Base-by-base conservation (phyloP, 2,797 vertebrate species). In the Rhinogobio ventralis region DNA sequence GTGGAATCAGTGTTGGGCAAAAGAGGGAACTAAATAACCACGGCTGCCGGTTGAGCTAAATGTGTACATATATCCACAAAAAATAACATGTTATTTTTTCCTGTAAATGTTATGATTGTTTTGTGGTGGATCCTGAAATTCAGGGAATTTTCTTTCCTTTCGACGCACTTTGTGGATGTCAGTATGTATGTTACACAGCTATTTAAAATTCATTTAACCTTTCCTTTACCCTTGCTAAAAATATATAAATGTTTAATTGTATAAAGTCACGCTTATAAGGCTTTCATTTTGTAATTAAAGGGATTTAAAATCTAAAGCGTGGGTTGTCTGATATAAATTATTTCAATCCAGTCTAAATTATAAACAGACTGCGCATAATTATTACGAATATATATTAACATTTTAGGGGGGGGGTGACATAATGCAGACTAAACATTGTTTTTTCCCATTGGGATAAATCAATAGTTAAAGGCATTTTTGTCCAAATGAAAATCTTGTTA, bases 241-340 rank as follows among this genome's bases (percentile, higher is more conserved):
- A 97, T 97, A 97, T 97, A 97, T 98, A 98, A 97, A 98, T 98
- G 96, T 99, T 98, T 98, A 99, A 97, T 97, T 99, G 98, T 99
- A 99, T 96, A 96, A 97, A 96, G 95, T 96, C 96, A 97, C 96
- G 97, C 97, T 96, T 96, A 96, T 96, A 98, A 94, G 92, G 93
- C 96, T 98, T 98, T 98, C 97, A 97, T 98, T 99, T 98, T 96
- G 96, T 97, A 97, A 98, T 99, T 98, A 99, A 99, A 97, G 96
- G 95, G 96, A 96, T 97, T 96, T 96, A 94, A 91, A 90, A 91
- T 89, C 86, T 74, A 91, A 89, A 88, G 88, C 90, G 91, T 90
- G 81, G 89, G 90, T 89, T 92, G 92, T 95, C 93, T 95, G 92
- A 89, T 92, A 90, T 42, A 91, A 84, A 64, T 64, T 7, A 64